Base-by-base conservation (phyloP, 2,113 vertebrate genomes). In the Leiothrix lutea region DNA sequence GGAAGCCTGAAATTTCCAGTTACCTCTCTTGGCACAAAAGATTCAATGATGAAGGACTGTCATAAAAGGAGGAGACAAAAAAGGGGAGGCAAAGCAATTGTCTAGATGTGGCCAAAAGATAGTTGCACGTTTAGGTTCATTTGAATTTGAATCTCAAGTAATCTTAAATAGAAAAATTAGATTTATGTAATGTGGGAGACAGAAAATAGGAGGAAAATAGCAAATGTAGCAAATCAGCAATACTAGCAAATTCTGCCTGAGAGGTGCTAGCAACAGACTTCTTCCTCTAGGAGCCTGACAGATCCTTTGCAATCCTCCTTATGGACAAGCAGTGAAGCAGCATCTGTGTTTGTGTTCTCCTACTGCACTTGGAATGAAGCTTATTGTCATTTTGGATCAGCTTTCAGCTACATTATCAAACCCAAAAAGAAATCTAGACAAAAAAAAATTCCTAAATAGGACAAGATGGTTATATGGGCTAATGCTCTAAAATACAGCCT, bases 381-480 rank as follows among this genome's bases (percentile, higher is more conserved):
- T 79, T 84, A 28, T 21, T 92, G 80, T 85, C 86, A 45, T 56
- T 95, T 83, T 80, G 84, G 33, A 92, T 93, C 71, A 94, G 51
- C 42, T 66, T 71, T 51, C 47, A 90, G 36, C 66, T 90, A 82
- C 19, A 19, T 75, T 89, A 82, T 90, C 0, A 1, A 75, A 92
- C 54, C 31, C 92, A 94, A 95, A 89, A 86, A 95, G 88, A 92
- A 96, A 87, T 75, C 80, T 90, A 95, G 71, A 80, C 35, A 47
- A 84, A 95, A 92, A 92, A 33, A 70, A 15, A 26, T 93, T 97
- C 97, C 97, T 96, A 97, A 98, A 97, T 95, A 98, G 97, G 97
- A 86, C 85, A 97, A 83, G 44, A 83, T 44, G 25, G 64, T 89
- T 94, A 38, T 51, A 47, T 69, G 12, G n/a, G 60, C 93, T 84